phyloP scores from a whole-genome alignment of 2,888 invertebrate species.

The Tethea ocularis region DNA sequence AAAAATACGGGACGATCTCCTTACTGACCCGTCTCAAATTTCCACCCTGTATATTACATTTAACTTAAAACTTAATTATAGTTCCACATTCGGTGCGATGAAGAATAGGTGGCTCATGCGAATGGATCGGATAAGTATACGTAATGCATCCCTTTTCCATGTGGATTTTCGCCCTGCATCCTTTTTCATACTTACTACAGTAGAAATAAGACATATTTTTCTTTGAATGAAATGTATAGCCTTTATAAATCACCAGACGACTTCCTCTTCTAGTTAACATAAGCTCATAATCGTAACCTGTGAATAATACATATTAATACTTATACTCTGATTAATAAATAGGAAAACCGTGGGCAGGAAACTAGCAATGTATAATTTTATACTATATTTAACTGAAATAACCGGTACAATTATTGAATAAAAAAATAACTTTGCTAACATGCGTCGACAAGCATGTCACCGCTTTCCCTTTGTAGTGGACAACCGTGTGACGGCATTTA shows the following conservation, averaged over 20 bases:
- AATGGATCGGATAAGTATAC: not conserved
- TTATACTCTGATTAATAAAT: not conserved
- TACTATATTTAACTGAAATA: too few relatives aligned
- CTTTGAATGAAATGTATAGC: constrained; percentile 19
- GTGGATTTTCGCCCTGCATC: not conserved
- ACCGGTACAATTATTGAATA: too few relatives aligned
- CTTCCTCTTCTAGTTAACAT: constrained; percentile 21
- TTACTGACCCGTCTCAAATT: too few relatives aligned
- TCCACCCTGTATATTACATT: not conserved
- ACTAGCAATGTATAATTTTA: too few relatives aligned
- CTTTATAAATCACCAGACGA: constrained; percentile 20
- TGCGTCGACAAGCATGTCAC: too few relatives aligned
- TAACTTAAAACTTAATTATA: constrained; percentile 8
- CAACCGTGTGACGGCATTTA: too few relatives aligned
- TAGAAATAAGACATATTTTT: constrained; percentile 14
- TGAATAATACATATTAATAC: not conserved
- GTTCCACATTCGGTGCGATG: not conserved
- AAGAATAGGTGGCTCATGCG: not conserved
- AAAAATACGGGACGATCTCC: too few relatives aligned
- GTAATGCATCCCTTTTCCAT: not conserved
- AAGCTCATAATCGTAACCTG: constrained; percentile 16
- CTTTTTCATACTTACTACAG: constrained; percentile 9
- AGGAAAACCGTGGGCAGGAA: too few relatives aligned
- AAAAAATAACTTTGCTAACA: too few relatives aligned
- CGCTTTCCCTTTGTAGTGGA: too few relatives aligned